Evolutionary conservation across 2,888 invertebrate genomes (phyloP).

Genomic region (Rotaria socialis): DNA sequence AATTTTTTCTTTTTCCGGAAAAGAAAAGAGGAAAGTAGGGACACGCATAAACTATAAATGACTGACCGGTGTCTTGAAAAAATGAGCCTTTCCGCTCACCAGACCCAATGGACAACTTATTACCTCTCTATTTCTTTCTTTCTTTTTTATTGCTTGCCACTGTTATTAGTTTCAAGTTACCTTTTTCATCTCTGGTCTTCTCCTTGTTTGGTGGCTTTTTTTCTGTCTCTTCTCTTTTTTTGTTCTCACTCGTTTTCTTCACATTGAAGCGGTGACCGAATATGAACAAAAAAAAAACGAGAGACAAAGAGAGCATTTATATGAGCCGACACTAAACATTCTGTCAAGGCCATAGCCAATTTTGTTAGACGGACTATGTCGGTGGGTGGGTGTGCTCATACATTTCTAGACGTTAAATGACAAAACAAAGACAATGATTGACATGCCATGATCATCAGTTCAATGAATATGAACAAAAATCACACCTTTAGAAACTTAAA

Average conservation of each 20-base stretch:
- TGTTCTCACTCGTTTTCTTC: not conserved
- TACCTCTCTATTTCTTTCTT: constrained; percentile 11
- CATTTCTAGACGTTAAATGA: not conserved
- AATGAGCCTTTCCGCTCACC: constrained; percentile 25
- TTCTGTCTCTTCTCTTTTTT: not conserved
- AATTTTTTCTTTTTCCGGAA: not conserved
- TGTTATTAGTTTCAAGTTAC: not conserved
- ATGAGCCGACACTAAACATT: not conserved
- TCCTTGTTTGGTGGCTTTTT: not conserved
- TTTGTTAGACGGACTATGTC: not conserved
- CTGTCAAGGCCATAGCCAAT: not conserved
- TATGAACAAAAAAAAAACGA: constrained; percentile 1
- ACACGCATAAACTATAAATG: not conserved
- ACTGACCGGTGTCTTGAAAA: constrained; percentile 29
- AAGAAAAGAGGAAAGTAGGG: not conserved
- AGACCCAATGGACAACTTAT: not conserved
- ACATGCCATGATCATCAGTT: not conserved
- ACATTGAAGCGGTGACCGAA: constrained; percentile 9
- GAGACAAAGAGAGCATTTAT: not conserved
- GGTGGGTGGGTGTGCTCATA: not conserved
- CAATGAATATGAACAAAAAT: not conserved
- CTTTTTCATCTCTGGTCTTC: not conserved
- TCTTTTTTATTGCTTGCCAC: not conserved
- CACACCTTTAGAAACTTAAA: not conserved
- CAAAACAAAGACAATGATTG: not conserved